Conservation (phyloP, 2,113 vertebrate genomes). For the Bujurquina vittata region DNA sequence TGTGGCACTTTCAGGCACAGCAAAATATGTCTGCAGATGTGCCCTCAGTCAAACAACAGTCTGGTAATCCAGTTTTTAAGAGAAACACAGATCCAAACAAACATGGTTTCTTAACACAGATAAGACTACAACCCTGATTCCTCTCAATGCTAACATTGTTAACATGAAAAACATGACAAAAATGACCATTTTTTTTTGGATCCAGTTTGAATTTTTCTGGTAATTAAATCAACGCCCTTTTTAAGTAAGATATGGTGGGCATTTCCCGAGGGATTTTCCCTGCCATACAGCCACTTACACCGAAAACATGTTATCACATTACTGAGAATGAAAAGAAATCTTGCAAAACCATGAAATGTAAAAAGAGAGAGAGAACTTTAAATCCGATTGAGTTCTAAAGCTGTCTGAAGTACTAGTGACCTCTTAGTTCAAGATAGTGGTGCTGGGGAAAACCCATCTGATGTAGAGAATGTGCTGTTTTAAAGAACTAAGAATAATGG, state of each 20-base stretch:
- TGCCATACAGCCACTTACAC: not conserved
- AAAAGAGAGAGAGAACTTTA: not conserved
- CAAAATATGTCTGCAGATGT: constrained; percentile 34
- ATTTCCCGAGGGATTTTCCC: constrained; percentile 26
- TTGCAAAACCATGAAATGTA: not conserved
- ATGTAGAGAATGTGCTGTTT: not conserved
- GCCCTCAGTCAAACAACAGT: constrained; percentile 12
- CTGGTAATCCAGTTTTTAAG: not conserved
- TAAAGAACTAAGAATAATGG: not conserved
- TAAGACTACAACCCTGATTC: not conserved
- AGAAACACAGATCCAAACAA: constrained; percentile 9
- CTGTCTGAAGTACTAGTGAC: not conserved
- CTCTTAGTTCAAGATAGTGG: not conserved
- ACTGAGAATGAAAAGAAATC: constrained; percentile 11
- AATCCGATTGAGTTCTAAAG: not conserved
- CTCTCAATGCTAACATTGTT: not conserved
- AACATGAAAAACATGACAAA: not conserved
- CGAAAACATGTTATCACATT: constrained; percentile 10
- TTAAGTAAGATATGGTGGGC: not conserved
- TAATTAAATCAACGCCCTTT: not conserved
- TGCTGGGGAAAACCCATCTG: not conserved
- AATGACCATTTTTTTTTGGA: constrained; percentile 2
- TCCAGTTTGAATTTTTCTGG: constrained; percentile 1
- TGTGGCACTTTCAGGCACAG: constrained; percentile 32
- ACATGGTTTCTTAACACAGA: constrained; percentile 19